Evolutionary conservation across 2,888 invertebrate species (phyloP).

Genomic region (Cartodere bifasciata): DNA sequence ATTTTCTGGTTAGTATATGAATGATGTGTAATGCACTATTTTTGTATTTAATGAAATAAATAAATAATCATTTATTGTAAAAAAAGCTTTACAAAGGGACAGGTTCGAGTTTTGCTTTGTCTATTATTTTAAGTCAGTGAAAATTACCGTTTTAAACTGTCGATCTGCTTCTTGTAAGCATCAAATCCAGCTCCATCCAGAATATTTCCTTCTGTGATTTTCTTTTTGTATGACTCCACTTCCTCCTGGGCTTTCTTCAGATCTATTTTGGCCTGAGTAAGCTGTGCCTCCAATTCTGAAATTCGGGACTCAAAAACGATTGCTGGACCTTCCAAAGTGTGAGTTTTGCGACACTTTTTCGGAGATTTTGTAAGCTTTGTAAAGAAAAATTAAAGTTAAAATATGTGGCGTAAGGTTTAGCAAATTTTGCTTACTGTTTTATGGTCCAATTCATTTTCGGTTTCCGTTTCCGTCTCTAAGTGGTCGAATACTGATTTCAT

Average conservation of each 20-base stretch:
- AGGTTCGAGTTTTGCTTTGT: no score
- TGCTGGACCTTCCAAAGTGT: conserved; percentile 54
- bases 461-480: conserved; percentile 41
- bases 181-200: conserved; percentile 46
- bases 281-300: conserved; percentile 71
- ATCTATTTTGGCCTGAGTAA: conserved; percentile 66
- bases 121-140: conserved; percentile 6
- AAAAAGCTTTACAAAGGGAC: no score
- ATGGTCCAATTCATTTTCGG: conserved; percentile 22
- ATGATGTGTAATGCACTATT: no score
- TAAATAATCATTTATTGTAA: no score
- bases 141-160: conserved; percentile 50
- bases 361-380: conserved; percentile 22
- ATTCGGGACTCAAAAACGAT: conserved; percentile 77
- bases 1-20: no score
- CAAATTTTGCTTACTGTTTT: conserved; percentile 16
- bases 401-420: neutral
- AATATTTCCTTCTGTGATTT: conserved; percentile 32
- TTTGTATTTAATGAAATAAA: no score
- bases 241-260: conserved; percentile 59
- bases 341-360: conserved; percentile 20
- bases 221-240: conserved; percentile 39
- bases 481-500: conserved; percentile 50
- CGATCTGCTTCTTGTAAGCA: conserved; percentile 55
- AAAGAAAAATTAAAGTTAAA: neutral